phyloP scores from a whole-genome alignment of 1,140 invertebrate genomes.

The Drosophila prosaltans region DNA sequence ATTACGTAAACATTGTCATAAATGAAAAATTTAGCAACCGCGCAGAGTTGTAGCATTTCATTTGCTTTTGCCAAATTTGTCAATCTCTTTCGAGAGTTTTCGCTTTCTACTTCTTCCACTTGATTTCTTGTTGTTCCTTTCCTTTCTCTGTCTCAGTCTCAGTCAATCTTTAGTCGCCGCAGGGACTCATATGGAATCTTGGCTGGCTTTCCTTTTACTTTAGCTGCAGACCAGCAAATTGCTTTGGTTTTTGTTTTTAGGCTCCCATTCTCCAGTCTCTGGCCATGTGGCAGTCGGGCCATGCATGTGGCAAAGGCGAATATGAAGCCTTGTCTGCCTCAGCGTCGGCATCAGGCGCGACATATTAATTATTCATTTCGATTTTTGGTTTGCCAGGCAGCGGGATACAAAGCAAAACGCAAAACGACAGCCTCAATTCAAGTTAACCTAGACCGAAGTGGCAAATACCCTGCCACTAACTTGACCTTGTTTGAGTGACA shows the following conservation, averaged over 20 bases:
- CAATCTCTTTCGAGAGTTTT: conserved; percentile 51
- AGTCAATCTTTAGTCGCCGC: conserved; percentile 48
- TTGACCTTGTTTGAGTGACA: too few species aligned
- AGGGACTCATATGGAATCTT: conserved; percentile 54
- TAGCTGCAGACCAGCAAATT: conserved; percentile 47
- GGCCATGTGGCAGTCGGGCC: conserved; percentile 3
- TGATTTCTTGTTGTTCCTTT: conserved; percentile 34
- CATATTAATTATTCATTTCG: conserved; percentile 82
- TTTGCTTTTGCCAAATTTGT: conserved; percentile 71
- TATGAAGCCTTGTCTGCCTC: conserved; percentile 35
- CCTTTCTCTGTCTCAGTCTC: neutral
- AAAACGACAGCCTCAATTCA: too few species aligned
- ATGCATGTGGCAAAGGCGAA: conserved; percentile 22
- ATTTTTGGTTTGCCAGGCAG: conserved; percentile 67
- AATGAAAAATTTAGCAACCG: conserved; percentile 71
- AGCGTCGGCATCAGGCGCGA: conserved; percentile 69
- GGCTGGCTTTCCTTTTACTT: conserved; percentile 57
- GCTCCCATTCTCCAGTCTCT: neutral
- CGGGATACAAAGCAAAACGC: conserved; percentile 28
- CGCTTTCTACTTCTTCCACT: conserved; percentile 14
- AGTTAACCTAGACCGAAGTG: too few species aligned
- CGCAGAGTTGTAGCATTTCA: conserved; percentile 59
- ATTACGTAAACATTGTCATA: conserved; percentile 81
- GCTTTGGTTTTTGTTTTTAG: conserved; percentile 28
- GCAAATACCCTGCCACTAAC: too few species aligned